A percentile compares a stretch with the other conserved stretches of the same genome.
Evolutionary conservation across 2,797 vertebrate species (phyloP).

Genomic region (Prunella strophiata): DNA sequence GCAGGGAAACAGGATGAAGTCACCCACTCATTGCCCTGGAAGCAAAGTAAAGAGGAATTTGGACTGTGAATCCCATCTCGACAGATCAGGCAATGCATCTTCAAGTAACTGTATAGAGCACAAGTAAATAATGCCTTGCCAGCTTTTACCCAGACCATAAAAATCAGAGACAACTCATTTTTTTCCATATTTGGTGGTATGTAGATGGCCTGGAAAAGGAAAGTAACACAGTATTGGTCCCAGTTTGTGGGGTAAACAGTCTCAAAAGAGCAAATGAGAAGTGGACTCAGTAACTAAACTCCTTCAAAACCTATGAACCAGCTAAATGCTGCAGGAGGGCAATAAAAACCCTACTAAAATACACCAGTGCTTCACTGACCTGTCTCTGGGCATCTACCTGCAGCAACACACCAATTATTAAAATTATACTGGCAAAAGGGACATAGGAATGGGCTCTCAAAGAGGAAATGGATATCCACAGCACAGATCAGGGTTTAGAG

Average conservation of each 20-base stretch:
- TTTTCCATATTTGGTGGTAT: background rate
- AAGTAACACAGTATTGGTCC: background rate
- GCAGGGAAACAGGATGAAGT: background rate
- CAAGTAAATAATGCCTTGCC: background rate
- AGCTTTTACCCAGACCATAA: background rate
- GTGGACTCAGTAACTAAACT: background rate
- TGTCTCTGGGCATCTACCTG: background rate
- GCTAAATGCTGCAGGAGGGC: background rate
- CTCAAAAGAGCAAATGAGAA: background rate
- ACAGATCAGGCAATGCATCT: background rate
- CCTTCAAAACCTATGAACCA: background rate
- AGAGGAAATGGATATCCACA: background rate
- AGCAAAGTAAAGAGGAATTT: conserved; percentile 1
- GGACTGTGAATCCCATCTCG: background rate
- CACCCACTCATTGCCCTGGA: background rate
- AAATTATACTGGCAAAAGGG: background rate
- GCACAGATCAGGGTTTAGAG: background rate
- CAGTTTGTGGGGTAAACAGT: background rate
- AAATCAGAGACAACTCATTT: background rate
- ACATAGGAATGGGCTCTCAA: background rate
- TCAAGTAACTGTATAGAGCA: background rate
- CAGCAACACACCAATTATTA: background rate
- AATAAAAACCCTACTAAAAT: background rate
- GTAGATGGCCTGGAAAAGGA: background rate
- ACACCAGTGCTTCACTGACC: background rate